Evolutionary conservation across 2,888 invertebrate species (phyloP).

Genomic region (Cheilosia impressa): DNA sequence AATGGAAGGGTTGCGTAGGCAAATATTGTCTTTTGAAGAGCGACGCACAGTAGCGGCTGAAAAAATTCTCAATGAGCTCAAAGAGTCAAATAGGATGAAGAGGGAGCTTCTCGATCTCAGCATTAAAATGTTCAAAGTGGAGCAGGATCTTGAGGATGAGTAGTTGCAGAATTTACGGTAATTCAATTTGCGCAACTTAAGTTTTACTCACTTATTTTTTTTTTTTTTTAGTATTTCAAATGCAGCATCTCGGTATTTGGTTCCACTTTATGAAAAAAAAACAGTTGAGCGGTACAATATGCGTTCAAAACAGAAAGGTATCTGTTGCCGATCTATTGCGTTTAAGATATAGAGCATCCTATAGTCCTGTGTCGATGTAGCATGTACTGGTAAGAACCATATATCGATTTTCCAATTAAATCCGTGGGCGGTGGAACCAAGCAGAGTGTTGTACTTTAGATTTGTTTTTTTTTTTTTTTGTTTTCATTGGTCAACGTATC

Average conservation of each 20-base stretch:
- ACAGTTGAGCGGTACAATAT: too few relatives aligned
- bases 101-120: constrained; percentile 12
- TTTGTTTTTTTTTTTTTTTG: neutral
- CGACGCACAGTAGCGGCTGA: constrained; percentile 59
- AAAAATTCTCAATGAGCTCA: constrained; percentile 43
- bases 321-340: too few relatives aligned
- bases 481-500: neutral
- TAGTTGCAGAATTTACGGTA: neutral
- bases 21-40: constrained; percentile 51
- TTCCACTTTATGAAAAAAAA: too few relatives aligned
- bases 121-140: neutral
- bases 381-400: too few relatives aligned
- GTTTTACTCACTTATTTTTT: neutral
- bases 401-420: too few relatives aligned
- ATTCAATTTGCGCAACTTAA: neutral
- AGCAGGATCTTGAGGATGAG: neutral
- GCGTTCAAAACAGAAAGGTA: too few relatives aligned
- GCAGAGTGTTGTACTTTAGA: neutral
- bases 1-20: constrained; percentile 22
- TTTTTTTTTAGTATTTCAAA: neutral
- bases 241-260: too few relatives aligned
- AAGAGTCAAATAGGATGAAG: constrained; percentile 53
- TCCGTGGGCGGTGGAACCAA: too few relatives aligned
- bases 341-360: too few relatives aligned
- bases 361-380: too few relatives aligned